Base-by-base conservation (phyloP, 2,888 invertebrate species). In the Allolobophora icterica region DNA sequence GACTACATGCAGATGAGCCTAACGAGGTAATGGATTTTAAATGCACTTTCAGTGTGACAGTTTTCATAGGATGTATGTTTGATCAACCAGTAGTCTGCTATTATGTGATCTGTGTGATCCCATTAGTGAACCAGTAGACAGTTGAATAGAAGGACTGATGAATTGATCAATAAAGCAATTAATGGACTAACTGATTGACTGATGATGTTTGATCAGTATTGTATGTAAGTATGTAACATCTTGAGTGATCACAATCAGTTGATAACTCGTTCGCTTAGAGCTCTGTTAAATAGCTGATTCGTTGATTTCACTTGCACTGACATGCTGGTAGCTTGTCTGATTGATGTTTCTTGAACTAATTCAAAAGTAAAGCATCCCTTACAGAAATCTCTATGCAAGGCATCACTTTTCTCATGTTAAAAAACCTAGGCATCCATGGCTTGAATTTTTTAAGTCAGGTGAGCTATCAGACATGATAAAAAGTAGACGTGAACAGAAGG, bases 1-100 rank as follows among this genome's bases (percentile, higher is more conserved):
- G 94, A 90, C 91, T 95, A 0, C 95, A 95, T 92, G 92, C 92
- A 92, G 92, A 92, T 84, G 90, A 90, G n/a, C 40, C 30, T 17
- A 90, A 91, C 30, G 89, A 90, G 17, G 91, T 91, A 83, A 45
- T 71, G 71, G n/a, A 71, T 71, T 71, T 71, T n/a, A 71, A 71
- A 71, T n/a, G 71, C 71, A n/a, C n/a, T 8, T 52, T 52, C 21
- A 19, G 71, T 71, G 30, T 71, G 24, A 52, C 1, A 52, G 42
- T 42, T 17, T 91, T 40, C 34, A 89, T 45, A 40, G 45, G 30
- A 38, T 33, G 42, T 30, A 52, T 35, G 24, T 89, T 34, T 40
- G 13, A 45, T 90, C 24, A 40, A 38, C 33, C 24, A 11, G 84
- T 89, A 40, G 33, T 17, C 38, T 15, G 40, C 42, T 42, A 24